A percentile compares a stretch with the other conserved stretches of the same genome.
Conservation (phyloP, 2,113 vertebrate species). For the Ammodytes marinus region DNA sequence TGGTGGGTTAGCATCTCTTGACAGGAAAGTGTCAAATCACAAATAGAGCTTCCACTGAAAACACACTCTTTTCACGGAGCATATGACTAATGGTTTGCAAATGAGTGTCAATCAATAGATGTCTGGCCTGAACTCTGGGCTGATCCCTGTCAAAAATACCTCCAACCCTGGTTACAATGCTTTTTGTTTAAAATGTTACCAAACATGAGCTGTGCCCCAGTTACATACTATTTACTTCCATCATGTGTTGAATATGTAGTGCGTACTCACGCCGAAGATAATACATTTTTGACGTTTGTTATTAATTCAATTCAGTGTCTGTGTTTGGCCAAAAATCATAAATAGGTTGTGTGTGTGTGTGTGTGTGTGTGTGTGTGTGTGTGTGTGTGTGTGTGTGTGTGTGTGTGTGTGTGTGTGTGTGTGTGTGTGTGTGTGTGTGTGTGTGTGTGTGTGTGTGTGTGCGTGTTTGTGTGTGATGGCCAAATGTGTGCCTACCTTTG, state of each 20-base stretch:
- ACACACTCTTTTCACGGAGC: conserved; percentile 2
- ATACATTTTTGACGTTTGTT: too few relatives aligned
- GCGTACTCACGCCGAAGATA: not conserved
- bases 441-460: too few relatives aligned
- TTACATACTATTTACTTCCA: not conserved
- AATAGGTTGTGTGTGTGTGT: conserved; percentile 20
- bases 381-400: conserved; percentile 53
- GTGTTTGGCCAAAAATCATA: conserved; percentile 1
- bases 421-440: conserved; percentile 23
- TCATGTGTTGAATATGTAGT: not conserved
- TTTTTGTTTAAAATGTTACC: not conserved
- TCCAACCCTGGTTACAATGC: not conserved
- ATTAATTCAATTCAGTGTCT: conserved; percentile 36
- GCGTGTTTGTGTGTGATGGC: conserved; percentile 25
- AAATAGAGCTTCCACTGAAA: conserved; percentile 17
- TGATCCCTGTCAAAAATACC: not conserved
- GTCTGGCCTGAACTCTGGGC: not conserved
- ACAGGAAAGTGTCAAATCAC: conserved; percentile 50
- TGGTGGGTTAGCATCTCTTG: conserved; percentile 29
- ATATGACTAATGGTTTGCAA: not conserved
- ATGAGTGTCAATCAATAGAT: not conserved
- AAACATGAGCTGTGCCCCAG: not conserved
- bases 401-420: conserved; percentile 36
- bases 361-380: conserved; percentile 59
- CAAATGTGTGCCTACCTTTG: conserved; percentile 48